Evolutionary conservation across 2,113 vertebrate species (phyloP), one percentile per base, ranked within the genome.

Genomic region (Alligator mississippiensis): DNA sequence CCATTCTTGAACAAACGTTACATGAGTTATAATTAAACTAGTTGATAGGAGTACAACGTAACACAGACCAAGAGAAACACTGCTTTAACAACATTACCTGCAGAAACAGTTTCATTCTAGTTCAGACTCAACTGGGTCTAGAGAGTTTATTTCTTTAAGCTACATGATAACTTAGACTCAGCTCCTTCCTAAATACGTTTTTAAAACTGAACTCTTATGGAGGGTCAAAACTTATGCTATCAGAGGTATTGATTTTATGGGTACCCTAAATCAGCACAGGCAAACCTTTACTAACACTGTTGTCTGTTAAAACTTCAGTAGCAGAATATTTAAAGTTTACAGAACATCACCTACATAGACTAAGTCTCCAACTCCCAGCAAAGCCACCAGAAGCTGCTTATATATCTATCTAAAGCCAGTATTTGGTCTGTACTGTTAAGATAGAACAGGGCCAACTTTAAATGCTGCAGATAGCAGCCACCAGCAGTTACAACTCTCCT

Each of bases 181-280:
- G 18, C 1, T 27, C 55, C 11, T 62, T 89, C 63, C 58, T 62
- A 61, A 47, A 64, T 6, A 21, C 4, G 0, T 14, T 76, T n/a
- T 81, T 15, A 28, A 2, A 63, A 87, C 4, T 18, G 28, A n/a
- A 30, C 68, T 60, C 80, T 82, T 30, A 30, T 11, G 22, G 22
- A 82, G 19, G 8, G 12, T 59, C 19, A 88, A 78, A 90, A 90
- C n/a, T n/a, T 28, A 66, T n/a, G 64, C 64, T 62, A 80, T 22
- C 9, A 54, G 5, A 59, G 1, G 38, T 47, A 28, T 2, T 18
- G 17, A 66, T 11, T 58, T 54, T 3, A 72, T 5, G 9, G 5
- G 5, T 4, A 72, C 47, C 77, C 4, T 14, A 63, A 3, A 47
- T 47, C 47, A 47, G 47, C 0, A 0, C 9, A 5, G 78, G 7